A percentile compares a stretch with the other conserved stretches of the same genome.
phyloP scores from a whole-genome alignment of 2,113 vertebrate genomes.

The Chaetops frenatus region DNA sequence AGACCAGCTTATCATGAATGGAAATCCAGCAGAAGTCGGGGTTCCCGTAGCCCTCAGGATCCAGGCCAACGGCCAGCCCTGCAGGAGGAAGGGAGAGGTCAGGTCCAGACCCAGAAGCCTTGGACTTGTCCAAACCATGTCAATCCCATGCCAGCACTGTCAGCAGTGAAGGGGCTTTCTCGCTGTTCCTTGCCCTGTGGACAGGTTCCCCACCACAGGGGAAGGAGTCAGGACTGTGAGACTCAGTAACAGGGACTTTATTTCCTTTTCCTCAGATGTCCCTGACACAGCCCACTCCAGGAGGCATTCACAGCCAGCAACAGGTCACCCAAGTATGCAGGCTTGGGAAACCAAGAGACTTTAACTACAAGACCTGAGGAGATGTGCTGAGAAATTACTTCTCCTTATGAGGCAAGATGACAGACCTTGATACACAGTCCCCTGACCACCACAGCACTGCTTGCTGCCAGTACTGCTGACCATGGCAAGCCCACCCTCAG shows the following conservation, averaged over 20 bases:
- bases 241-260: background rate
- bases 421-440: fast-evolving
- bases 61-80: conserved; percentile 93
- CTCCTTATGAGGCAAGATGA: background rate
- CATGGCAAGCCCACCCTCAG: background rate
- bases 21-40: conserved; percentile 99
- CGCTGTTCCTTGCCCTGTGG: background rate
- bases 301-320: background rate
- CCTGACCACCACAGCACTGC: background rate
- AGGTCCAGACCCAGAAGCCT: background rate
- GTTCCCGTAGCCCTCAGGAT: conserved; percentile 95
- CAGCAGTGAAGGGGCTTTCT: background rate
- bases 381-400: background rate
- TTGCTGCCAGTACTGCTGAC: background rate
- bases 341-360: background rate
- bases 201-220: background rate
- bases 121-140: background rate
- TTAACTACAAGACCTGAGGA: background rate
- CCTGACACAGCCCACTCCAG: background rate
- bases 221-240: background rate
- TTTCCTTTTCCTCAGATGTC: background rate
- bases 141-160: background rate
- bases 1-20: conserved; percentile 94
- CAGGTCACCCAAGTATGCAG: background rate
- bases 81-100: background rate